Evolutionary conservation across 2,888 invertebrate genomes (phyloP), one percentile per base, ranked within the genome.

Genomic region (Drosophila differens): DNA sequence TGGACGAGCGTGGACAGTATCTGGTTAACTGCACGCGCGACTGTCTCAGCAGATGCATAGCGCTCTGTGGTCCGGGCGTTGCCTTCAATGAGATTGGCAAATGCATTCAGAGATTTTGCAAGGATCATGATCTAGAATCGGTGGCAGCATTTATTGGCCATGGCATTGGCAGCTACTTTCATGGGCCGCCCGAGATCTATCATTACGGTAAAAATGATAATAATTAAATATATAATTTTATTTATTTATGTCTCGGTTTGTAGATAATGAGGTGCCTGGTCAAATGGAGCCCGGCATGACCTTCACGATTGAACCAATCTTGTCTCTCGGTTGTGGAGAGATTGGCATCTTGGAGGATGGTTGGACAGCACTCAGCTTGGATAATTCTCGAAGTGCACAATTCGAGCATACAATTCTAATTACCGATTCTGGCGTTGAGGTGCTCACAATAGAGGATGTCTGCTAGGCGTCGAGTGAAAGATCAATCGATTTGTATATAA

Each of bases 281-380:
- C 90, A 93, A 58, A 98, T 98, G 98, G 91, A 95, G 82, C 93
- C 96, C 4, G 98, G 98, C n/a, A 98, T 98, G 97, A 97, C 97
- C 0, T 99, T 99, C 91, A 99, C 99, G 0, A 97, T 99, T 86
- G 99, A 99, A 91, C 99, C 99, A 14, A 96, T 97, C 12, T 91
- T 99, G 22, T 95, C 96, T 2, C 96, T 97, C 82, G 98, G 98
- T 1, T 94, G 93, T 1, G 94, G 94, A 51, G 94, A 96, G 65
- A 94, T 97, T 3, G 94, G 95, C 32, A 94, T 97, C 71, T 94
- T 97, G 22, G 96, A 96, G 61, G 99, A 99, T 92, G 96, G 97
- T 0, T 99, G 99, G 99, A 99, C 99, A 0, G 97, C 97, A 0
- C 95, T 97, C 0, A 98, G 97, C 0, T 93, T 94, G 30, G 99